Evolutionary conservation across 2,113 vertebrate genomes (phyloP), one percentile per base, ranked within the genome.

Genomic region (Grammomys dolichurus): DNA sequence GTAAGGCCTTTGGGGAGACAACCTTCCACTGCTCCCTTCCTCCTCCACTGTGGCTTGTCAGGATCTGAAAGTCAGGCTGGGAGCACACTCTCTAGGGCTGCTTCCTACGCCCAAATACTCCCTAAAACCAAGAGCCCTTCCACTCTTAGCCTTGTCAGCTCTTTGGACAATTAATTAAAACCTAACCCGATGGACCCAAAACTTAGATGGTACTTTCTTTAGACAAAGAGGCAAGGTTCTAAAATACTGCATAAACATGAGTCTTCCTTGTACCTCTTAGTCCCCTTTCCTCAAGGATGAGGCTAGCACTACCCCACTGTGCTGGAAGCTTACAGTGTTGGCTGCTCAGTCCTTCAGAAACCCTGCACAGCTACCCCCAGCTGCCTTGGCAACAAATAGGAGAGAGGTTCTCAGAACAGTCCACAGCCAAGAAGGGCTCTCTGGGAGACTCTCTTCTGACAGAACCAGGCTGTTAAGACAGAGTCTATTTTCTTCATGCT

Each of bases 401-500:
- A 5, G 31, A 54, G 20, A 70, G 13, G 17, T 40, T 46, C 48
- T 77, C 4, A 13, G 56, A 54, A 54, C 54, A 8, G 31, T 78
- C 48, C 28, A 6, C 7, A 81, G 90, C 75, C 87, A 93, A 82
- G 84, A 65, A 75, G 31, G 67, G 60, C 46, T 96, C 85, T 91
- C 65, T 43, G 40, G 82, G 95, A 78, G 77, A 40, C 9, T 5
- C 69, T 46, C 20, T 92, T 56, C 76, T 78, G 75, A 95, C 43
- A 85, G 78, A 94, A 87, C 60, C 77, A 76, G 90, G 82, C 92
- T 92, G 92, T 81, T 67, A 90, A 97, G 94, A 95, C 56, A 77
- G 73, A 81, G 28, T 94, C 90, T 95, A 48, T 94, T 97, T 97
- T 95, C 86, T 97, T 97, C 85, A 76, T 87, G 73, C 97, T 97